These are phyloP conservation scores for Alentia gelatinosa DNA, from an alignment of 2,888 invertebrate species.

Conservation along the genomic window DNA sequence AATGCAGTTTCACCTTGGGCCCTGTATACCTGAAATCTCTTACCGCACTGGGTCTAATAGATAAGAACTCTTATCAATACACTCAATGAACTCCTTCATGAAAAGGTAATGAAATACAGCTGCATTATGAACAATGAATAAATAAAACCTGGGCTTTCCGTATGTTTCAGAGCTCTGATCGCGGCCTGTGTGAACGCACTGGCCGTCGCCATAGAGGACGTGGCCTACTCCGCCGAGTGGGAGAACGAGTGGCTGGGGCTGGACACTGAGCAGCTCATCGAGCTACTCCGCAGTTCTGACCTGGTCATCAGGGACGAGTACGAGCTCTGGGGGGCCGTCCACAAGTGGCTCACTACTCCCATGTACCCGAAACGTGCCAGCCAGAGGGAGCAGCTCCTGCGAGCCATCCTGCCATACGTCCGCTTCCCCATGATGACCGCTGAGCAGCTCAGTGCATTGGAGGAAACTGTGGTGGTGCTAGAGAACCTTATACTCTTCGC, in stretches of 20 bases:
- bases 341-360: slow-evolving; percentile 87
- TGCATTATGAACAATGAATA: no score
- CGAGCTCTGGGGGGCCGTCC: slow-evolving; percentile 88
- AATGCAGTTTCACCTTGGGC: no score
- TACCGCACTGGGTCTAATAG: no score
- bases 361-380: slow-evolving; percentile 84
- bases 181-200: slow-evolving; percentile 73
- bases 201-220: slow-evolving; percentile 77
- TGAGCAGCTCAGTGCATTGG: slow-evolving; percentile 90
- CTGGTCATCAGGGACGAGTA: slow-evolving; percentile 94
- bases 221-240: slow-evolving; percentile 79
- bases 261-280: slow-evolving; percentile 89
- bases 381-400: slow-evolving; percentile 74
- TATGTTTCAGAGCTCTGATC: slow-evolving; percentile 64
- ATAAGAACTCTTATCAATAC: no score
- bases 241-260: slow-evolving; percentile 89
- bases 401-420: slow-evolving; percentile 86
- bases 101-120: no score
- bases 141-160: no score
- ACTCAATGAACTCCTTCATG: no score
- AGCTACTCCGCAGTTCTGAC: slow-evolving; percentile 88
- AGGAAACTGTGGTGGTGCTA: slow-evolving; percentile 89
- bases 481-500: slow-evolving; percentile 80
- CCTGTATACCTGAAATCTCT: no score
- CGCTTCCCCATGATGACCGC: slow-evolving; percentile 98